Percentiles rank a stretch among this genome's conserved stretches.
Evolutionary conservation across 2,888 invertebrate species (phyloP).

Genomic region (Eledona agricola): DNA sequence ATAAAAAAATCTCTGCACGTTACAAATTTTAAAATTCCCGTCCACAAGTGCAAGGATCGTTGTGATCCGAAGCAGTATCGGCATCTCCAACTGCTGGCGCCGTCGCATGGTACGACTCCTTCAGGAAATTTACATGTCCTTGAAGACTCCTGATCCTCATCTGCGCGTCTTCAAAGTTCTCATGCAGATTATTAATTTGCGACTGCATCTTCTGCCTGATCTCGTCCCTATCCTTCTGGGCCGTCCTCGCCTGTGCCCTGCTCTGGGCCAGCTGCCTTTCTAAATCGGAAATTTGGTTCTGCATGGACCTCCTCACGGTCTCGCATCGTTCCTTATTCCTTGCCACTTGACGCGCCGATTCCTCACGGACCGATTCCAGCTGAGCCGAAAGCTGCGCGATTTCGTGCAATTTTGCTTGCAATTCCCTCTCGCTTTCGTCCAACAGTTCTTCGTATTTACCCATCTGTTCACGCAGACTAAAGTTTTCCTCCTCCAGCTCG

Average conservation of each 20-base stretch:
- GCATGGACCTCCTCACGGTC: constrained; percentile 68
- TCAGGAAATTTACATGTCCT: constrained; percentile 71
- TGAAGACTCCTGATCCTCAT: constrained; percentile 71
- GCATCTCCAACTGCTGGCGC: constrained; percentile 40
- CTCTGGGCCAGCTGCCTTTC: constrained; percentile 73
- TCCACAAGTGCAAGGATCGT: constrained; percentile 54
- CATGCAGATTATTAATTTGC: constrained; percentile 72
- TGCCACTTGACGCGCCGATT: constrained; percentile 72
- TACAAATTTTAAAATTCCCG: constrained; percentile 28
- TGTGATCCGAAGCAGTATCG: constrained; percentile 34
- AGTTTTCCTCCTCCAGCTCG: constrained; percentile 57
- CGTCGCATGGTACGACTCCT: constrained; percentile 59
- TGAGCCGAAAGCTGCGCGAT: constrained; percentile 72
- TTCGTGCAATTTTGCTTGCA: constrained; percentile 75
- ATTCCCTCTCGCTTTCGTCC: constrained; percentile 68
- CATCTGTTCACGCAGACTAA: constrained; percentile 58
- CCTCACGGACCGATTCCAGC: constrained; percentile 73
- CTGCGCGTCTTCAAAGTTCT: constrained; percentile 74
- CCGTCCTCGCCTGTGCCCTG: constrained; percentile 70
- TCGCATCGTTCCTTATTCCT: constrained; percentile 74
- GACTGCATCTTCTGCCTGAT: constrained; percentile 75
- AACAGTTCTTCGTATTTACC: constrained; percentile 69
- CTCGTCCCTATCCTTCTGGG: constrained; percentile 75
- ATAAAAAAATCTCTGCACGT: no score
- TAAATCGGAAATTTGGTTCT: constrained; percentile 72